Conservation (phyloP, 2,888 invertebrate species). For the Coenonympha glycerion region DNA sequence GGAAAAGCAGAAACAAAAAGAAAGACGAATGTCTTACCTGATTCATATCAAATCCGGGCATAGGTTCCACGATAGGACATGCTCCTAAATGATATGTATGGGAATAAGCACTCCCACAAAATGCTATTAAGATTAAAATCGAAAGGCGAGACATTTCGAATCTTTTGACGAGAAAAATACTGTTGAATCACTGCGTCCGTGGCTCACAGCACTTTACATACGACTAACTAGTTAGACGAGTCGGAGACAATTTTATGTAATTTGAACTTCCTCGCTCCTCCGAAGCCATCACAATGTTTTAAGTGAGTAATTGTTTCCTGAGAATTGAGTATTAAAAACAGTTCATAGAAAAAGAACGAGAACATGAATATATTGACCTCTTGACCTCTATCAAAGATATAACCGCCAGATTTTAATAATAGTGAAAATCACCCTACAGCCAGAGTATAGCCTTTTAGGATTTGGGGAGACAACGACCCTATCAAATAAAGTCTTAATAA, state of each 20-base stretch:
- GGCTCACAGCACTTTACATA: conserved; percentile 4
- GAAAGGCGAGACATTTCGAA: conserved; percentile 40
- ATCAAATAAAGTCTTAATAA: too few species aligned
- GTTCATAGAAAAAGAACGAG: conserved; percentile 3
- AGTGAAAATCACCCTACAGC: too few species aligned
- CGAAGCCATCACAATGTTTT: conserved; percentile 1
- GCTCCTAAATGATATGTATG: conserved; percentile 85
- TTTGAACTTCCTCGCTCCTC: conserved; percentile 9
- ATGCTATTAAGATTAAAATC: conserved; percentile 41
- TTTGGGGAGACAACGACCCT: too few species aligned
- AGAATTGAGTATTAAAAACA: conserved; percentile 15
- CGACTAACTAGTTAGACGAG: conserved; percentile 25
- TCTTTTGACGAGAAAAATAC: conserved; percentile 1
- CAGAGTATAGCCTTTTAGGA: too few species aligned
- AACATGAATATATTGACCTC: conserved; percentile 11
- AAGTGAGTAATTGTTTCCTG: conserved; percentile 18
- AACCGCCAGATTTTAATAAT: too few species aligned
- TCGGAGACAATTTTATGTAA: conserved; percentile 22
- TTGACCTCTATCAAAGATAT: not conserved
- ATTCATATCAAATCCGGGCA: conserved; percentile 83
- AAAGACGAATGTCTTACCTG: conserved; percentile 63
- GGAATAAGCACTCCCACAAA: conserved; percentile 52
- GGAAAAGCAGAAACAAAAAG: not conserved
- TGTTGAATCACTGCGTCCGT: conserved; percentile 3
- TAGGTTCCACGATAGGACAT: conserved; percentile 84